Base-by-base conservation (phyloP, 2,888 invertebrate species). In the Fabriciana adippe region DNA sequence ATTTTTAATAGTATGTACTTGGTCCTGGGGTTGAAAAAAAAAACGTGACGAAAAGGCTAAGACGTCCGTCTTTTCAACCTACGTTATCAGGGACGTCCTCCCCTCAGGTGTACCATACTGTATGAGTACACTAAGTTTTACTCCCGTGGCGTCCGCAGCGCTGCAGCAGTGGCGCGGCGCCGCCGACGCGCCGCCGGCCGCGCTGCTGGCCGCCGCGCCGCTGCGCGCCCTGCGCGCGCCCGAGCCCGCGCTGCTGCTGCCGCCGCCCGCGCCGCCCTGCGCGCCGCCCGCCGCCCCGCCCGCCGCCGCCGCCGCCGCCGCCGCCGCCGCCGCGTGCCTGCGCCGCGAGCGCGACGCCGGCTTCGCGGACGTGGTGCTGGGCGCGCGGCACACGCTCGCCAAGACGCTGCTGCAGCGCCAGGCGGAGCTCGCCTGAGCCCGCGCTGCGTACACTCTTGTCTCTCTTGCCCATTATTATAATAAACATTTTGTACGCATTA, bases 191-290 rank as follows among this genome's bases (percentile, higher is more conserved):
- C 69, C 75, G 21, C 67, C 71, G 14, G 71, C 77, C 26, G 75
- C 76, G 18, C 89, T 96, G 11, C 90, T 94, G 53, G 93, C 94
- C 62, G 75, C 72, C 92, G 94, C 74, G 80, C 88, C 41, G 90
- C 94, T 67, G 83, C 96, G 65, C 96, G 35, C 95, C 96, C 8
- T 98, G 98, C 82, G 97, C 67, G 71, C 79, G 79, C 68, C 78
- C 68, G 64, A 73, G 74, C 55, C 72, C 72, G 70, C 79, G 76
- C 68, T 77, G 75, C 76, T 73, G 56, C 69, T 62, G 57, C 67
- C 67, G 63, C 76, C 82, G 56, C 75, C 70, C 26, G 68, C 74
- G n/a, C 64, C 74, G 64, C 77, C 79, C 60, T 75, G 77, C 73
- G 68, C 55, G 67, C 54, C 96, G 1, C 64, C 45, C 11, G 21